A percentile compares a stretch with the other conserved stretches of the same genome.
phyloP scores from a whole-genome alignment of 2,797 vertebrate species.

The Tangara arthus region DNA sequence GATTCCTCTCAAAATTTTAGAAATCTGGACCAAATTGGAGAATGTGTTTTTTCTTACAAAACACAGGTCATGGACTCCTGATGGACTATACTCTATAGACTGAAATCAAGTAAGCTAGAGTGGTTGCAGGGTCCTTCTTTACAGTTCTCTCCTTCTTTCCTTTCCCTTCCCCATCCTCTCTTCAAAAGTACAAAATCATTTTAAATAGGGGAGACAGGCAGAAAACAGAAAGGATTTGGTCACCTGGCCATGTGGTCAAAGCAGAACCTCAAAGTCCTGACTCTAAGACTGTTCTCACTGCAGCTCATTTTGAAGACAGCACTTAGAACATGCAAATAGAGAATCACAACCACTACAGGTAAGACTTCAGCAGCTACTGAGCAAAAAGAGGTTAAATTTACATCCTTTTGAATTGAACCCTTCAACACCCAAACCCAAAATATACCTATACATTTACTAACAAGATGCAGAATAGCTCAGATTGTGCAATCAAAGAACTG shows the following conservation, averaged over 20 bases:
- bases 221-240: background rate
- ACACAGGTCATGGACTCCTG: accelerated
- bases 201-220: background rate
- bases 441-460: background rate
- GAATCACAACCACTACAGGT: background rate
- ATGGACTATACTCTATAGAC: accelerated
- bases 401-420: background rate
- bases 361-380: background rate
- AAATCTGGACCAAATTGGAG: background rate
- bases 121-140: background rate
- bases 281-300: background rate
- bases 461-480: background rate
- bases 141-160: background rate
- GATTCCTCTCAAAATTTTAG: background rate
- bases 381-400: background rate
- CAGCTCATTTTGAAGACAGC: background rate
- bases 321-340: background rate
- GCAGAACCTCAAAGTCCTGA: background rate
- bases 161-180: background rate
- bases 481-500: background rate
- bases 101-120: background rate
- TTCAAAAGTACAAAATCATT: background rate
- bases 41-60: background rate
- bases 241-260: background rate
- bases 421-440: background rate